Conservation (phyloP, 2,888 invertebrate species). For the Melanotus villosus region DNA sequence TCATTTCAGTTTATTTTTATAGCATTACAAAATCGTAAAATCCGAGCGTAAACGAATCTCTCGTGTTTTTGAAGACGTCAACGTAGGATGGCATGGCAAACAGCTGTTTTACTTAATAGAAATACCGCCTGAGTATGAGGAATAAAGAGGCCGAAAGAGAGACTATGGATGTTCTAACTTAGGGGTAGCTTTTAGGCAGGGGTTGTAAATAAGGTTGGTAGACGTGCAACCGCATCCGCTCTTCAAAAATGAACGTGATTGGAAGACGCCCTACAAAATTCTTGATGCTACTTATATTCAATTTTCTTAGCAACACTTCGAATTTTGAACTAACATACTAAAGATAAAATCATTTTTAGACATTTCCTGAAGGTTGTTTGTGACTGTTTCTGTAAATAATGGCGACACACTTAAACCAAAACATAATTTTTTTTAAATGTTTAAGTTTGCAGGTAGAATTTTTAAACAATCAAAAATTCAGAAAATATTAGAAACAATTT, state of each 20-base stretch:
- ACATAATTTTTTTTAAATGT: too few relatives aligned
- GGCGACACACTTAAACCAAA: too few relatives aligned
- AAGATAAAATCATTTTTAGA: too few relatives aligned
- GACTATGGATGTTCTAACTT: conserved; percentile 27
- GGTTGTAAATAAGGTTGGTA: conserved; percentile 13
- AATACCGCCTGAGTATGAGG: not conserved
- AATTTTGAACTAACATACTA: too few relatives aligned
- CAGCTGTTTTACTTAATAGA: conserved; percentile 29
- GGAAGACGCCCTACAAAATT: not conserved
- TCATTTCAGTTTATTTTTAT: not conserved
- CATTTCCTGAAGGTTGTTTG: too few relatives aligned
- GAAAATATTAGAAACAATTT: too few relatives aligned
- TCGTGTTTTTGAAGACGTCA: conserved; percentile 22
- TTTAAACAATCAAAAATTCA: too few relatives aligned
- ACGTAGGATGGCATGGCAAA: conserved; percentile 21
- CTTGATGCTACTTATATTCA: too few relatives aligned
- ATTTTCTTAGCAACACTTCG: too few relatives aligned
- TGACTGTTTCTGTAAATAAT: too few relatives aligned
- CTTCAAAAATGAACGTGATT: not conserved
- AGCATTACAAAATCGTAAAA: conserved; percentile 9
- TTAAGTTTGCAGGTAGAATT: too few relatives aligned
- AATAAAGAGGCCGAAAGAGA: not conserved
- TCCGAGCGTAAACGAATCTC: conserved; percentile 28
- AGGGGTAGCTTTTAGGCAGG: conserved; percentile 20
- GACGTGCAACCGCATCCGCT: conserved; percentile 1